Base-by-base conservation (phyloP, 2,888 invertebrate genomes). In the Callyntrura guangdongensis region DNA sequence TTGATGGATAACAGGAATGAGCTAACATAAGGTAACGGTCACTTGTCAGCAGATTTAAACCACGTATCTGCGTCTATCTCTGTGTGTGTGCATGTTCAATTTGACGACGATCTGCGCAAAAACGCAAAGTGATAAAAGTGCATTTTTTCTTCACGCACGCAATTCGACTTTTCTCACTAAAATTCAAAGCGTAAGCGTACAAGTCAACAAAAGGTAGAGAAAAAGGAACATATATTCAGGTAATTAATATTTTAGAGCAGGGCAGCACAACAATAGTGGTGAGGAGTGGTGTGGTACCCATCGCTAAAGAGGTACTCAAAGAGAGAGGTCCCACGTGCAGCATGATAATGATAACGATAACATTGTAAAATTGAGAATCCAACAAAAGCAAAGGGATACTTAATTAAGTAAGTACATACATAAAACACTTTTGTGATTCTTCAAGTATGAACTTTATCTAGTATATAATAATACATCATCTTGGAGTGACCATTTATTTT, bases 401-500 rank as follows among this genome's bases (percentile, higher is more conserved):
- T 36, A 36, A 36, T 36, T 36, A 36, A 2, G 36, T 36, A 36
- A 2, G 6, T 36, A 36, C 36, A 36, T 36, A 36, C n/a, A n/a
- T n/a, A 36, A 72, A 20, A 47, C 2, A 72, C 47, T 47, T 17
- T 1, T 72, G 47, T 45, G 85, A 85, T 49, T 45, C 86, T 61
- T 64, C 86, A 77, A 49, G 86, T 86, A 49, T 61, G 27, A 86
- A 47, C 47, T 47, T 77, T 64, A 79, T 86, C 79, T 77, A 64
- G n/a, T 17, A 25, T 49, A 17, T 64, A 27, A 79, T 79, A 47
- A 64, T 64, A 86, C 0, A 64, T 77, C 64, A 77, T 86, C 77
- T 79, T 77, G 27, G 69, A 69, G 6, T 12, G 74, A 77, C 49
- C 20, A n/a, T 72, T 72, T 22, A 77, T 72, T 9, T 47, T 17